phyloP scores from a whole-genome alignment of 1,140 invertebrate genomes.

The Sesamia nonagrioides region DNA sequence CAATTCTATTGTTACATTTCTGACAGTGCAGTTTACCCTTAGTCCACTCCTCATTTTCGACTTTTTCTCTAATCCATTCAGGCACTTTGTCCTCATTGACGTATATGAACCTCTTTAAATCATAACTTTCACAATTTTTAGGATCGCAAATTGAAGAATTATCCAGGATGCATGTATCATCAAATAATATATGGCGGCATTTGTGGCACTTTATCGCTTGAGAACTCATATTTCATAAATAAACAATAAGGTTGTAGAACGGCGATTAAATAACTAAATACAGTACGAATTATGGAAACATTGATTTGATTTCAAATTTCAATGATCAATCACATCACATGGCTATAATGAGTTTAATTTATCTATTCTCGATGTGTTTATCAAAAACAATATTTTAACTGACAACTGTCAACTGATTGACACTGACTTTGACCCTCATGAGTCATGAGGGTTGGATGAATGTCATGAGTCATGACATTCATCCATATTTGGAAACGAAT shows the following conservation, averaged over 20 bases:
- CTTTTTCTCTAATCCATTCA: conserved; percentile 78
- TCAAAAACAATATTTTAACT: too few species aligned
- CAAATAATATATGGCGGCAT: conserved; percentile 71
- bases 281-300: too few species aligned
- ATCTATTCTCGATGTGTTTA: too few species aligned
- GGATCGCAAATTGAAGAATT: conserved; percentile 52
- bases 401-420: too few species aligned
- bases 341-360: too few species aligned
- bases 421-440: too few species aligned
- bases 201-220: conserved; percentile 77
- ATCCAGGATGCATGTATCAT: conserved; percentile 60
- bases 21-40: conserved; percentile 90
- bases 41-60: conserved; percentile 87
- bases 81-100: conserved; percentile 83
- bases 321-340: too few species aligned
- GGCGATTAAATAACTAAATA: neutral
- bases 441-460: too few species aligned
- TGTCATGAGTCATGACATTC: too few species aligned
- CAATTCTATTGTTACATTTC: conserved; percentile 88
- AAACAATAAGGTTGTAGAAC: neutral
- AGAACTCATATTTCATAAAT: conserved; percentile 66
- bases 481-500: too few species aligned
- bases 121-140: conserved; percentile 67
- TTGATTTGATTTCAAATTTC: too few species aligned
- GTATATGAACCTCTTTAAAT: conserved; percentile 76